Conservation (phyloP, 2,888 invertebrate species). For the Isoperla grammatica region DNA sequence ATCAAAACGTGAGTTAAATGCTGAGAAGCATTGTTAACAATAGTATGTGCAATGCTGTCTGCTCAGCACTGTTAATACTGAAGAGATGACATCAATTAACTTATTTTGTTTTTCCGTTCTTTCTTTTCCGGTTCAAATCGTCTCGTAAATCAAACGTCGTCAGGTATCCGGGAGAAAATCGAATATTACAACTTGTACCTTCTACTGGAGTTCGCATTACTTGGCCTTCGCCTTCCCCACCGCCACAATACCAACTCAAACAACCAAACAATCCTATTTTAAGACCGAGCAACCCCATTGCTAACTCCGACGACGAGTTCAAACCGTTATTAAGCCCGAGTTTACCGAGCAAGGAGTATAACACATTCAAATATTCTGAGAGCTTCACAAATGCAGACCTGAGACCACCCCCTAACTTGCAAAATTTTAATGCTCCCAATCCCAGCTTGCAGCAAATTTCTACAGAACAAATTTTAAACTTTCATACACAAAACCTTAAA, state of each 20-base stretch:
- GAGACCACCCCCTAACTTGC: conserved; percentile 20
- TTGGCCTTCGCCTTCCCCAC: conserved; percentile 12
- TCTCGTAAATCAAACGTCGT: conserved; percentile 10
- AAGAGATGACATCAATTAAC: neutral
- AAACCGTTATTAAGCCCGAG: conserved; percentile 15
- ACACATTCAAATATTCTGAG: conserved; percentile 7
- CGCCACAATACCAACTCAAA: neutral
- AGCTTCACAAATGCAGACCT: conserved; percentile 10
- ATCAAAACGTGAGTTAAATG: no score
- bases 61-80: neutral
- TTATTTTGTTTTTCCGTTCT: conserved; percentile 5
- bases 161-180: conserved; percentile 18
- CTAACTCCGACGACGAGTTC: conserved; percentile 17
- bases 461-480: no score
- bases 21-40: neutral
- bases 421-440: no score
- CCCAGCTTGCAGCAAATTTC: no score
- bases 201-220: conserved; percentile 12
- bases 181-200: conserved; percentile 11
- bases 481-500: no score
- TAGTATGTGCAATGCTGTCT: neutral
- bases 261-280: no score
- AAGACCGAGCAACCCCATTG: neutral
- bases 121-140: conserved; percentile 15
- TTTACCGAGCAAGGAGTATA: conserved; percentile 3